Base-by-base conservation (phyloP, 2,888 invertebrate species). In the Pseudolycoriella hygida region DNA sequence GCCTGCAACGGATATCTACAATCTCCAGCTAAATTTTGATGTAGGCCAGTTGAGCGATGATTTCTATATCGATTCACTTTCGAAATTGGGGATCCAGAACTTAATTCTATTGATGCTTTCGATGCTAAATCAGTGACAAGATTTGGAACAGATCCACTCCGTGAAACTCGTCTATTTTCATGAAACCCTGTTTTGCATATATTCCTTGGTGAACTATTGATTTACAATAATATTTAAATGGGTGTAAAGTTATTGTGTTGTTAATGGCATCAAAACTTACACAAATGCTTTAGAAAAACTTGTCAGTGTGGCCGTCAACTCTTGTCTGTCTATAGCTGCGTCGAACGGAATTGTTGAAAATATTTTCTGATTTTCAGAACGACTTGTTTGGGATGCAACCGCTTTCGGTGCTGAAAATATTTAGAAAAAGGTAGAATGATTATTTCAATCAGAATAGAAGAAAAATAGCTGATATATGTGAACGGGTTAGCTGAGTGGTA, bases 281-380 rank as follows among this genome's bases (percentile, higher is more conserved):
- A 54, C 54, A 17, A 56, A 56, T 0, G 61, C 60, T 51, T 61
- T 62, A 14, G 66, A 66, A 54, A 66, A 64, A 51, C 72, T 70
- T 46, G 72, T 57, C 11, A 67, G 56, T 43, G 67, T 67, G 3
- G 67, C 67, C 56, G 71, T 54, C 59, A 69, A 52, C 51, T 68
- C 60, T 58, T 70, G 57, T 50, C 67, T 51, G 58, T 68, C 66
- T 57, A 72, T 50, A 17, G 40, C 18, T 48, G 55, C 63, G 43
- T 62, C 61, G 11, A 57, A 60, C 1, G 70, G 69, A 25, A 77
- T 76, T 40, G 77, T 71, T 11, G 76, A 71, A 60, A 78, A 79
- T 14, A 79, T 70, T 39, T 78, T 79, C 43, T 77, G 77, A 56
- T 80, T 77, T 54, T 79, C 74, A 59, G 79, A 72, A 55, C 60